Evolutionary conservation across 92 coral and sea anemone genomes (phyloP).

Genomic region (Montipora capitata): DNA sequence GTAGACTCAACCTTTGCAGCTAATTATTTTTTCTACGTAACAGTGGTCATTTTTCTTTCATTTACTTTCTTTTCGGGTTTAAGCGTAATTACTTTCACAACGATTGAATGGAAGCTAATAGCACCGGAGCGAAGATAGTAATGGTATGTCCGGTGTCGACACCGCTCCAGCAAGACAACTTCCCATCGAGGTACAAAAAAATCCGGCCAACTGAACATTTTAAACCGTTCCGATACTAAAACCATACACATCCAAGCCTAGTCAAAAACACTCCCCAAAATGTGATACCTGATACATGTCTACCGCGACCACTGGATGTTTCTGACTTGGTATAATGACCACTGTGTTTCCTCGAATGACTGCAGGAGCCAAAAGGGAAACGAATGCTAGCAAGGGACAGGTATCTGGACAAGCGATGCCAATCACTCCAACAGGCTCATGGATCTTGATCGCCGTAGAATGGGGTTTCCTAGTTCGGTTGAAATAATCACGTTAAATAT

Average conservation of each 20-base stretch:
- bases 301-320: constrained; percentile 89
- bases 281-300: constrained; percentile 95
- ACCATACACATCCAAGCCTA: neutral
- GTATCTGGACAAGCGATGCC: constrained; percentile 95
- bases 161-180: no score
- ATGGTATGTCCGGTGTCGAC: no score
- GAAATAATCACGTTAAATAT: constrained; percentile 19
- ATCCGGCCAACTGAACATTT: no score
- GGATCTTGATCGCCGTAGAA: constrained; percentile 97
- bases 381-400: constrained; percentile 91
- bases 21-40: no score
- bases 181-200: no score
- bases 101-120: no score
- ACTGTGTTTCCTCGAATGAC: constrained; percentile 96
- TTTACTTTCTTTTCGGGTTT: no score
- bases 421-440: constrained; percentile 96
- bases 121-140: no score
- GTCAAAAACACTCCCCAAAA: neutral
- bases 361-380: constrained; percentile 94
- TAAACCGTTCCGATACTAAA: no score
- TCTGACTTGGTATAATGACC: constrained; percentile 93
- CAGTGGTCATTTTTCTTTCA: no score
- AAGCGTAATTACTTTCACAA: no score
- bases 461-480: constrained; percentile 82
- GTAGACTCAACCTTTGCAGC: no score